Base-by-base conservation (phyloP, 1,140 invertebrate species). In the Lysiphlebus fabarum region DNA sequence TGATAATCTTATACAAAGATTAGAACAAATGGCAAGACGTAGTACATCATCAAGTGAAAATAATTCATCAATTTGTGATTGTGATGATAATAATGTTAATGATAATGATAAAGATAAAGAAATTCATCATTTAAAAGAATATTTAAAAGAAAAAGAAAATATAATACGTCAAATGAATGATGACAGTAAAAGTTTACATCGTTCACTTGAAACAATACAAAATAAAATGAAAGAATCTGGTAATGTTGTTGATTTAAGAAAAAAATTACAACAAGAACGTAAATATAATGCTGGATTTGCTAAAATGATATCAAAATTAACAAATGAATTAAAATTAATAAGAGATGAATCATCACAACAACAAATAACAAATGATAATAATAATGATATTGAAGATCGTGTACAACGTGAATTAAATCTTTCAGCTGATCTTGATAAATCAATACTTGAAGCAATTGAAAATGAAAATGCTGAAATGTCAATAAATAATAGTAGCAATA, bases 351-450 rank as follows among this genome's bases (percentile, higher is more conserved):
- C 56, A 8, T 37, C 53, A 14, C 56, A 56, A 45, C 51, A 63
- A 10, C 53, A 48, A 4, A 17, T 57, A 40, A 26, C 17, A 26
- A 26, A 26, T 26, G 17, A 26, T 26, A 69, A 75, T 6, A 71
- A 69, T 11, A 62, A 71, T 38, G 76, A 83, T 0, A 79, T 86
- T 4, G 83, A 85, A 50, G 84, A 85, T 50, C 83, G 85, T 57
- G 77, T 87, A 4, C 81, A 85, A 37, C 77, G 81, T 53, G 84
- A 86, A 63, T 59, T 87, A 0, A 81, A 86, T 67, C 78, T 83
- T 48, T 86, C 85, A 0, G 83, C 78, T 0, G 77, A 80, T 58
- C 67, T 86, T 7, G 85, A 87, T 66, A 78, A 80, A 3, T 82
- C 81, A 56, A 78, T 86, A 34, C 69, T 85, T 12, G 79, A 76